Conservation (phyloP, 2,113 vertebrate genomes). For the Solea senegalensis region DNA sequence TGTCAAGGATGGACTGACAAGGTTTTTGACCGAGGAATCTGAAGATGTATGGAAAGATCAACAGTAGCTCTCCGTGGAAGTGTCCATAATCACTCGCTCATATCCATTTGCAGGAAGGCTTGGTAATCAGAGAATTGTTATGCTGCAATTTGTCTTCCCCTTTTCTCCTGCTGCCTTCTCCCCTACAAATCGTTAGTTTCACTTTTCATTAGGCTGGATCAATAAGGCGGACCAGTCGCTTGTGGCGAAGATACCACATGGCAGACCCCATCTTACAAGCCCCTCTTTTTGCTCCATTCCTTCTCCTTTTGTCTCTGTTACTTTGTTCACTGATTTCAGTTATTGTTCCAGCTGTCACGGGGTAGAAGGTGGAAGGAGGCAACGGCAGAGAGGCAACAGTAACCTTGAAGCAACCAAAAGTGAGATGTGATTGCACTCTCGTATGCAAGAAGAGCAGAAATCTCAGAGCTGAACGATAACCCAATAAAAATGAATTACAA, state of each 20-base stretch:
- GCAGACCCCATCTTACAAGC: slow-evolving; percentile 38
- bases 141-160: slow-evolving; percentile 71
- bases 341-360: neutral
- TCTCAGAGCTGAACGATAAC: slow-evolving; percentile 71
- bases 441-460: slow-evolving; percentile 59
- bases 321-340: slow-evolving; percentile 21
- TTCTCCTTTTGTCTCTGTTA: slow-evolving; percentile 6
- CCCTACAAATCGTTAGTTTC: slow-evolving; percentile 66
- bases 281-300: neutral
- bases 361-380: slow-evolving; percentile 9
- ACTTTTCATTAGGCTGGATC: slow-evolving; percentile 82
- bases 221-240: slow-evolving; percentile 74
- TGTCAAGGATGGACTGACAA: no score
- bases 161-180: slow-evolving; percentile 40
- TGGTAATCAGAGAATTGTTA: slow-evolving; percentile 53
- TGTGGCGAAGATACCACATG: slow-evolving; percentile 54
- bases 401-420: slow-evolving; percentile 16
- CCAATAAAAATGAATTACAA: slow-evolving; percentile 78
- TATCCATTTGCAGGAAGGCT: slow-evolving; percentile 63
- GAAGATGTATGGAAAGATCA: neutral
- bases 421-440: slow-evolving; percentile 24
- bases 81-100: slow-evolving; percentile 70
- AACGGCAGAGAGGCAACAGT: neutral
- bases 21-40: no score
- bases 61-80: slow-evolving; percentile 38